These are phyloP conservation scores for Martes martes DNA, from an alignment of 2,113 vertebrate genomes.

Conservation along the genomic window DNA sequence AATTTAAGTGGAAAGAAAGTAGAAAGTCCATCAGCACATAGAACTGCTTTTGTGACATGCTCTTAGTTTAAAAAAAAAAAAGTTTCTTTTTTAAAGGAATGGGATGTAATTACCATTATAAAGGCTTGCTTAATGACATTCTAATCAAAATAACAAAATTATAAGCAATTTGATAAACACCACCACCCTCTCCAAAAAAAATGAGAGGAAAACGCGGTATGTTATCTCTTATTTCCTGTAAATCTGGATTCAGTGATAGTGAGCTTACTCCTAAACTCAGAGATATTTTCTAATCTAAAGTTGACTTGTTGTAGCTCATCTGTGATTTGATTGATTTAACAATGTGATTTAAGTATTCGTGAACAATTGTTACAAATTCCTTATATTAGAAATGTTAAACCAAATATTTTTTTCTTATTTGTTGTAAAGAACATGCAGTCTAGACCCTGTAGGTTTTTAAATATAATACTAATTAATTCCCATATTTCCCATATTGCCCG, in stretches of 20 bases:
- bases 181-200: background rate
- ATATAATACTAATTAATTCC: conserved; percentile 80
- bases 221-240: background rate
- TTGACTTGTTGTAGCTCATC: conserved; percentile 73
- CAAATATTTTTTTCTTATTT: conserved; percentile 52
- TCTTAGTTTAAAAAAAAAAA: background rate
- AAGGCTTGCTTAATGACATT: background rate
- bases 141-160: conserved; percentile 5
- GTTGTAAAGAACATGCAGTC: conserved; percentile 35
- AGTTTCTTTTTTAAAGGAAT: background rate
- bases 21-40: background rate
- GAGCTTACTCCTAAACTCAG: conserved; percentile 37
- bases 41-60: background rate
- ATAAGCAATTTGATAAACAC: background rate
- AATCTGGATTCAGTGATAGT: background rate
- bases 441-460: conserved; percentile 68
- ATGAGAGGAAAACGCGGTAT: background rate
- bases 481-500: conserved; percentile 74
- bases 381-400: conserved; percentile 60
- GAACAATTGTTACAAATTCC: conserved; percentile 70
- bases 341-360: conserved; percentile 61
- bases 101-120: background rate
- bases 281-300: conserved; percentile 40
- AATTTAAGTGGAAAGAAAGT: conserved; percentile 39
- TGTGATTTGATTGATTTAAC: conserved; percentile 71